phyloP scores from a whole-genome alignment of 2,113 vertebrate species.

The Raja brachyura region DNA sequence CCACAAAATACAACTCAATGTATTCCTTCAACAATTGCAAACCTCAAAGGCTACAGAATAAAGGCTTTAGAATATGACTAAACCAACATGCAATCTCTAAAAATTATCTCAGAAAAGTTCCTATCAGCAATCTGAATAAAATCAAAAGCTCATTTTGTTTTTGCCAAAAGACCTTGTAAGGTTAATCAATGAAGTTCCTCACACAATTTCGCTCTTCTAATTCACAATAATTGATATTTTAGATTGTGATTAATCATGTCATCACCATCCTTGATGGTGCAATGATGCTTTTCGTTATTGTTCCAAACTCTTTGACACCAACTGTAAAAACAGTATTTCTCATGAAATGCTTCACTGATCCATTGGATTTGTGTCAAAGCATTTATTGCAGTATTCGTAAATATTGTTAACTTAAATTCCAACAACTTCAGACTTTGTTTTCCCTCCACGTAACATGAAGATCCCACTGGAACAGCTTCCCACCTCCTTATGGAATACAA shows the following conservation, averaged over 20 bases:
- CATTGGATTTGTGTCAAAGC: constrained; percentile 8
- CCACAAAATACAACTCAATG: background rate
- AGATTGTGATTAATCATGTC: constrained; percentile 3
- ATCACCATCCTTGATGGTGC: constrained; percentile 25
- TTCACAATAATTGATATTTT: constrained; percentile 23
- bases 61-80: background rate
- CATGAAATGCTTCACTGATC: constrained; percentile 2
- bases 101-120: background rate
- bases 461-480: background rate
- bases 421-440: background rate
- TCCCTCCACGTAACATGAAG: background rate
- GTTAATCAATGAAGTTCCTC: background rate
- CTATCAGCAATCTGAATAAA: no score
- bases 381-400: background rate
- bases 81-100: background rate
- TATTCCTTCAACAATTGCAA: background rate
- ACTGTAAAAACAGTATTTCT: constrained; percentile 13
- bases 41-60: background rate
- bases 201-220: background rate
- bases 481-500: no score
- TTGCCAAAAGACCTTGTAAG: background rate
- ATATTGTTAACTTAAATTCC: background rate
- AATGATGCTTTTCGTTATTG: constrained; percentile 17
- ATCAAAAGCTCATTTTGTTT: no score
- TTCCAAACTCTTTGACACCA: background rate